phyloP scores from a whole-genome alignment of 30 jellyfish, hydroid and myxozoan genomes.

The Aurelia aurita complex sp. Pacific region DNA sequence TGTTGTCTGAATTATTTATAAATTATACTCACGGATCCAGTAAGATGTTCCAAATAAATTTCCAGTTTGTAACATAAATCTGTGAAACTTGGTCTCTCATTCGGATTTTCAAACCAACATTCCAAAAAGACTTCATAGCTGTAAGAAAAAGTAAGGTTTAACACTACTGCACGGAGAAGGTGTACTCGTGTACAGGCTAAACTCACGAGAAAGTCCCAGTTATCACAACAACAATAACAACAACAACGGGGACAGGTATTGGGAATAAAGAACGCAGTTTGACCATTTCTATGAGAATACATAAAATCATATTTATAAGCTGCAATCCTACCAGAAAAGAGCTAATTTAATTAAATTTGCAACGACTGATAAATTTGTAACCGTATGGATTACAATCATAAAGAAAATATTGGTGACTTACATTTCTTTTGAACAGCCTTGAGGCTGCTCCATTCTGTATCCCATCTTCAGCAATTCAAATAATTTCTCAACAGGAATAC shows the following conservation, averaged over 20 bases:
- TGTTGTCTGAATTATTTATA: no score
- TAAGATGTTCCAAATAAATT: conserved; percentile 61
- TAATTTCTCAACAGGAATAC: conserved; percentile 76
- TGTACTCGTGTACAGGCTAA: background rate
- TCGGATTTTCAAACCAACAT: conserved; percentile 92
- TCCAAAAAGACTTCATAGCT: conserved; percentile 82
- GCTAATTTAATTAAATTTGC: no score
- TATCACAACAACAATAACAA: background rate
- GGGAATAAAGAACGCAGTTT: no score
- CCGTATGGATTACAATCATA: no score
- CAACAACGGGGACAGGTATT: background rate
- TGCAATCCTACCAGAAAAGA: no score
- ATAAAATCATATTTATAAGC: no score
- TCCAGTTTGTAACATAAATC: conserved; percentile 71
- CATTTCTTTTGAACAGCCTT: conserved; percentile 78
- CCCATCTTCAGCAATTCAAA: conserved; percentile 66
- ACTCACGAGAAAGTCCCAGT: background rate
- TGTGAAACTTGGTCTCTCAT: conserved; percentile 80
- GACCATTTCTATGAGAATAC: no score
- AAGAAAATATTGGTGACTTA: conserved; percentile 9
- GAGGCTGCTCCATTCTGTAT: conserved; percentile 83
- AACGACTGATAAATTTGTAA: no score
- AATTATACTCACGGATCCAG: conserved; percentile 70
- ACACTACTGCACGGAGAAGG: background rate
- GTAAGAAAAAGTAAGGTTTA: background rate